Percentiles rank a stretch among this genome's conserved stretches.
These are phyloP conservation scores for Charaxes varanes DNA, from an alignment of 1,140 invertebrate species.

Conservation along the genomic window DNA sequence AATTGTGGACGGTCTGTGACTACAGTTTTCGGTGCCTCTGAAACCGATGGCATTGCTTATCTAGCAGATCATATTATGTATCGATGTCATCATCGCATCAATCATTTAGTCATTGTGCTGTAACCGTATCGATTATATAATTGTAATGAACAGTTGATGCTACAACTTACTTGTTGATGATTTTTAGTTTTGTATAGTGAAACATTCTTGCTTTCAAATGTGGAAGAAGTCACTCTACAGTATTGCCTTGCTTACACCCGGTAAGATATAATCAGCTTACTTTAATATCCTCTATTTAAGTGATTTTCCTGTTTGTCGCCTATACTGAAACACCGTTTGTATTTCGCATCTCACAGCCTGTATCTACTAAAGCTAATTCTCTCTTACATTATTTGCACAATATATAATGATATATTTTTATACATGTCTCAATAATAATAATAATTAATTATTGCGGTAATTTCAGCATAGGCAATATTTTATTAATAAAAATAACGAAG, in stretches of 20 bases:
- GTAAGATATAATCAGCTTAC: slow-evolving; percentile 73
- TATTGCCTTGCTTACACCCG: slow-evolving; percentile 72
- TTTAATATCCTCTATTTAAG: slow-evolving; percentile 71
- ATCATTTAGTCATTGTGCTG: slow-evolving; percentile 68
- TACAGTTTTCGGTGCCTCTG: slow-evolving; percentile 8
- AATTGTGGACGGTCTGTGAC: slow-evolving; percentile 18
- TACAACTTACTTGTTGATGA: slow-evolving; percentile 65
- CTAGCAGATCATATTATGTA: slow-evolving; percentile 34
- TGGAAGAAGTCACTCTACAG: slow-evolving; percentile 73
- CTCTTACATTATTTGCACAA: no score
- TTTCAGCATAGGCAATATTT: slow-evolving; percentile 51
- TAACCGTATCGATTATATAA: slow-evolving; percentile 49
- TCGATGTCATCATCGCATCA: slow-evolving; percentile 51
- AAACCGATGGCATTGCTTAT: slow-evolving; percentile 39
- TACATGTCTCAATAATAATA: no score
- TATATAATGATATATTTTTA: no score
- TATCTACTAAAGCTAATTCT: slow-evolving; percentile 5
- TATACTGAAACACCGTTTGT: slow-evolving; percentile 55
- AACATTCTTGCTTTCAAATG: slow-evolving; percentile 70
- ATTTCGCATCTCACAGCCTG: slow-evolving; percentile 11
- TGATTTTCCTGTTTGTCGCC: slow-evolving; percentile 54
- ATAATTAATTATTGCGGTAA: slow-evolving; percentile 22
- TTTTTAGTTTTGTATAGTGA: slow-evolving; percentile 72
- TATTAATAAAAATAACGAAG: slow-evolving; percentile 49
- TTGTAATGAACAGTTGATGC: slow-evolving; percentile 68